A percentile compares a stretch with the other conserved stretches of the same genome.
Evolutionary conservation across 2,888 invertebrate genomes (phyloP).

Genomic region (Emesis furor): DNA sequence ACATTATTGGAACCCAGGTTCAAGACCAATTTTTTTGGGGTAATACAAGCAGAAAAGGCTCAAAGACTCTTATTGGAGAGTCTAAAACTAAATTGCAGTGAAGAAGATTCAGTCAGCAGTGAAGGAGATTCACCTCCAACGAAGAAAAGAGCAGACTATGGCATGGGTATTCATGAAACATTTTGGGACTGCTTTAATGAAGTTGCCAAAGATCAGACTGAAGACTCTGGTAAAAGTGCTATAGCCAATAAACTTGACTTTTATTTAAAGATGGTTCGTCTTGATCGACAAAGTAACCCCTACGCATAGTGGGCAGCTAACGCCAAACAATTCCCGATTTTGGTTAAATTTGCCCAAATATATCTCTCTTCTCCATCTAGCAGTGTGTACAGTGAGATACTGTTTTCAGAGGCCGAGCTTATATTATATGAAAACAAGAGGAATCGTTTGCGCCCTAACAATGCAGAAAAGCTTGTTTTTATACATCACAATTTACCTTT

Average conservation of each 20-base stretch:
- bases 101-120: constrained; percentile 5
- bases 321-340: constrained; percentile 45
- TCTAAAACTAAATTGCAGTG: neutral
- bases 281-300: constrained; percentile 32
- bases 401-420: neutral
- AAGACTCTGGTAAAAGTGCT: neutral
- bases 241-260: constrained; percentile 1
- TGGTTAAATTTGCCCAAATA: constrained; percentile 47
- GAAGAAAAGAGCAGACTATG: neutral
- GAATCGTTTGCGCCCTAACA: neutral
- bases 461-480: too few relatives aligned
- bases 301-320: constrained; percentile 48
- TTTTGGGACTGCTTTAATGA: constrained; percentile 2
- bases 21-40: constrained; percentile 52
- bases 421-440: neutral
- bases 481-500: neutral
- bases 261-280: neutral
- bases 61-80: neutral
- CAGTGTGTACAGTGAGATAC: constrained; percentile 41
- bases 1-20: constrained; percentile 61
- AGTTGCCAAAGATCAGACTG: constrained; percentile 1
- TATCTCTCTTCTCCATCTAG: constrained; percentile 33
- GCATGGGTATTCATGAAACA: neutral
- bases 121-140: constrained; percentile 2
- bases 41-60: constrained; percentile 47